These are phyloP conservation scores for Charadrius vociferus DNA, from an alignment of 2,113 vertebrate species.

Conservation along the genomic window DNA sequence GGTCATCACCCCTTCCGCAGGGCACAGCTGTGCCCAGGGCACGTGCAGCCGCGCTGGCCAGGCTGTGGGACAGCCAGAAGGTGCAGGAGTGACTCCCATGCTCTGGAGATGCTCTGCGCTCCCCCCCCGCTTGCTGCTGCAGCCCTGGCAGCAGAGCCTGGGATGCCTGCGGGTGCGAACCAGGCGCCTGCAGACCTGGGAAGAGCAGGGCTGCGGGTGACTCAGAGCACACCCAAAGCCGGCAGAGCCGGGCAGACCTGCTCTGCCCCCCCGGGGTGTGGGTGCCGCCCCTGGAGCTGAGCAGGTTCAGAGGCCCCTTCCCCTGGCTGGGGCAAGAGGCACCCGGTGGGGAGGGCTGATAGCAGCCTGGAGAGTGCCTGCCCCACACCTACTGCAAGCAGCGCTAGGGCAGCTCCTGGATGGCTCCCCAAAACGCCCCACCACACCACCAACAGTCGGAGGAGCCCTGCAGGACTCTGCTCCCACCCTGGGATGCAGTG, in stretches of 20 bases:
- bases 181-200: not conserved
- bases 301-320: not conserved
- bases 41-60: not conserved
- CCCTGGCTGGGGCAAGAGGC: not conserved
- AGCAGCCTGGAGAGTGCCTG: not conserved
- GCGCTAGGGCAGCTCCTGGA: not conserved
- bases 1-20: not conserved
- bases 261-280: not conserved
- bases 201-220: not conserved
- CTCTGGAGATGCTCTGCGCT: not conserved
- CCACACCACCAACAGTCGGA: fast-evolving
- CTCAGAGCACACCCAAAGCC: slow-evolving; percentile 14
- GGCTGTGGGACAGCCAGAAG: not conserved
- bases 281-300: not conserved
- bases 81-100: not conserved
- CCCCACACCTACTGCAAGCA: not conserved
- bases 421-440: not conserved
- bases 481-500: not conserved
- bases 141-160: not conserved
- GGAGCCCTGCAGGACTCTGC: not conserved
- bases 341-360: not conserved
- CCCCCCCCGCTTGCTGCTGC: not conserved
- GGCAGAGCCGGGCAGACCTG: slow-evolving; percentile 55
- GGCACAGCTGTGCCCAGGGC: not conserved
- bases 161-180: not conserved